Evolutionary conservation across 2,113 vertebrate species (phyloP).

Genomic region (Paralichthys olivaceus): DNA sequence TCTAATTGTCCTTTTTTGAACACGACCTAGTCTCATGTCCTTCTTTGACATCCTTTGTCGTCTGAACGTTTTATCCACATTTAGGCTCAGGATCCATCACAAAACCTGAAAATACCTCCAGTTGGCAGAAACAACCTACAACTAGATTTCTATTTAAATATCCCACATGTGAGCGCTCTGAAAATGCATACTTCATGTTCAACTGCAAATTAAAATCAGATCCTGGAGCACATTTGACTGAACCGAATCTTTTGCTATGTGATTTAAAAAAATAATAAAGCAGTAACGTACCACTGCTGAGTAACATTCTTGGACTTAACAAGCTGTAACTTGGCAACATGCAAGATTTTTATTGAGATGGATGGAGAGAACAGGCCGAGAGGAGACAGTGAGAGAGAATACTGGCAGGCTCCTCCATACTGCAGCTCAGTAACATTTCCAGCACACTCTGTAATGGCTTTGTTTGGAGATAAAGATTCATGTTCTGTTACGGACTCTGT

Average conservation of each 20-base stretch:
- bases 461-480: constrained; percentile 25
- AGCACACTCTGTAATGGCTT: constrained; percentile 26
- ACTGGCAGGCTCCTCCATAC: constrained; percentile 37
- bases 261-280: constrained; percentile 21
- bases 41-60: constrained; percentile 5
- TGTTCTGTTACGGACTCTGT: constrained; percentile 5
- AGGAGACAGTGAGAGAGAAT: constrained; percentile 13
- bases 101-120: constrained; percentile 8
- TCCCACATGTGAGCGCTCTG: neutral
- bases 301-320: constrained; percentile 69
- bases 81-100: neutral
- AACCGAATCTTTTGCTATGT: constrained; percentile 24
- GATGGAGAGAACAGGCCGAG: constrained; percentile 32
- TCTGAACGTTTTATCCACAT: constrained; percentile 32
- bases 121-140: constrained; percentile 28
- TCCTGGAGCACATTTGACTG: constrained; percentile 35
- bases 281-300: constrained; percentile 58
- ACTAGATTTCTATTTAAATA: constrained; percentile 25
- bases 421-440: constrained; percentile 40
- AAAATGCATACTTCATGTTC: constrained; percentile 18
- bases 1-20: constrained; percentile 20
- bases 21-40: constrained; percentile 4
- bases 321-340: constrained; percentile 73
- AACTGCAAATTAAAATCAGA: constrained; percentile 43
- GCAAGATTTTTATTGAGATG: constrained; percentile 49